Base-by-base conservation (phyloP, 2,113 vertebrate species). In the Mugil cephalus region DNA sequence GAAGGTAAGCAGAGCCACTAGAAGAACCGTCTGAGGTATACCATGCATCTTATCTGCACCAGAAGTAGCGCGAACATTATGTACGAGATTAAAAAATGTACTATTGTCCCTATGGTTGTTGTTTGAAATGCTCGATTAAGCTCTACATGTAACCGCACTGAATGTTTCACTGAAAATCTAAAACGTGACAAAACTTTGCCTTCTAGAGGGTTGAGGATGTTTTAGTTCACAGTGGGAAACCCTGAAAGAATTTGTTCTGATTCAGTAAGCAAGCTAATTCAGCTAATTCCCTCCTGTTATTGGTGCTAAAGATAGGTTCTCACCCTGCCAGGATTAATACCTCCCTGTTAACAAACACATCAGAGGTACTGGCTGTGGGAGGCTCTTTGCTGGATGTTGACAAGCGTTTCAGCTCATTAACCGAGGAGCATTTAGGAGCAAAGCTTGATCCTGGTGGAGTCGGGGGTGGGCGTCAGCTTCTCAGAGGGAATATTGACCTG, bases 341-440 rank as follows among this genome's bases (percentile, higher is more conserved):
- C 55, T 52, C 48, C 0, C 35, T 8, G 43, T 30, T 54, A 76
- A 47, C 17, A 24, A 17, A 30, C 45, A 18, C 60, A 36, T 10
- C 30, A 12, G 50, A 43, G 47, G 42, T 4, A 21, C 40, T 1
- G 11, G 43, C 48, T 7, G 69, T n/a, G 46, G 58, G 52, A 52
- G 70, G 46, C 36, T 52, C 62, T 42, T 18, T 15, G 55, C 67
- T 54, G 67, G 51, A 18, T 21, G 58, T 52, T 62, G 51, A 45
- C 39, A 6, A 68, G 42, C 35, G 17, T 30, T 56, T 62, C 60
- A 48, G 66, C 74, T 84, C 78, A 72, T 87, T 83, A 83, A 67
- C 46, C 0, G 4, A 52, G 74, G 46, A 6, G 18, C 1, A 6
- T 38, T 69, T 10, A 19, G 58, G 35, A 48, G 43, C 13, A 71